Evolutionary conservation across 2,113 vertebrate species (phyloP), one percentile per base, ranked within the genome.

Genomic region (Stigmatopora argus): DNA sequence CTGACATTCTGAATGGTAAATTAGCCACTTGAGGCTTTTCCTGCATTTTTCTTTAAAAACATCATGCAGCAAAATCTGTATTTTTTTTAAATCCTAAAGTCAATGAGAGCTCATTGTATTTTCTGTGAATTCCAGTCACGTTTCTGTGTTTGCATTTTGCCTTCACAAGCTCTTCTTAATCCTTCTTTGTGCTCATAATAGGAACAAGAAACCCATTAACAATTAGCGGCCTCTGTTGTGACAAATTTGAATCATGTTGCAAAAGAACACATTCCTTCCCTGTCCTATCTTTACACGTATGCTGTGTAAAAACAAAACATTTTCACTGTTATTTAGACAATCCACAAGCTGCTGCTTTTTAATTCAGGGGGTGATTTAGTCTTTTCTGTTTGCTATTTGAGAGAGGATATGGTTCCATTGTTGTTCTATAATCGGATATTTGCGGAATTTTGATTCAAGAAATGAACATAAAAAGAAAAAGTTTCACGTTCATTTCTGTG

Each of bases 301-400:
- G 74, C 71, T 73, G 69, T 70, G 75, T 70, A 69, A 61, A 79
- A 78, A 84, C 67, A 72, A 73, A 86, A 88, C 81, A 72, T 84
- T 85, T 83, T 83, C 73, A 81, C 55, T 81, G 62, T 85, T 73
- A 86, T 88, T 85, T 81, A 85, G 83, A 72, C 70, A 79, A 85
- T 68, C 70, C 77, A 75, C 70, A 53, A 78, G 78, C 69, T 34
- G 57, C 60, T 35, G 66, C 65, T 73, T 69, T 48, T 67, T 57
- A 73, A 82, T 75, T 81, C 66, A 75, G 69, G 73, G 78, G 73
- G 71, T 73, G 68, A 81, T 80, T 83, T 79, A 78, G 70, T 78
- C 71, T 81, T 52, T 74, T 81, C 74, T 80, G 69, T 79, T 72
- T 69, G 78, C 69, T 67, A 72, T 66, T 71, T 78, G 68, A 46